A percentile compares a stretch with the other conserved stretches of the same genome.
Evolutionary conservation across 2,888 invertebrate species (phyloP).

Genomic region (Smittia sp.): DNA sequence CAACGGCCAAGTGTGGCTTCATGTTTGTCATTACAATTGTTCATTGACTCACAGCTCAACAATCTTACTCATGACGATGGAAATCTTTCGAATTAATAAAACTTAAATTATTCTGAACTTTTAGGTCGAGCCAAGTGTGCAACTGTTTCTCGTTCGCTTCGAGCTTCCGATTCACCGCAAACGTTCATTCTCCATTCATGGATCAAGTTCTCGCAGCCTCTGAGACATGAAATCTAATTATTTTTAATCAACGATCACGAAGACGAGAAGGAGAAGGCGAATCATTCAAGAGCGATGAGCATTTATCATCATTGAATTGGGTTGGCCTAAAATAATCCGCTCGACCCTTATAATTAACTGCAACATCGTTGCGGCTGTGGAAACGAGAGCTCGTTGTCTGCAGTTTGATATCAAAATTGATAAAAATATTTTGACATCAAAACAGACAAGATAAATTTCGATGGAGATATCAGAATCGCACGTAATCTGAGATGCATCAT

Average conservation of each 20-base stretch:
- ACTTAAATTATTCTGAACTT: not conserved
- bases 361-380: not conserved
- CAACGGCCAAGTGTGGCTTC: too few relatives aligned
- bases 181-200: not conserved
- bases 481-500: too few relatives aligned
- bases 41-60: too few relatives aligned
- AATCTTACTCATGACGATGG: too few relatives aligned
- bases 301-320: not conserved
- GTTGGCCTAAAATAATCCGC: not conserved
- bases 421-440: not conserved
- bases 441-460: too few relatives aligned
- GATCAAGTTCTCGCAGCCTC: not conserved
- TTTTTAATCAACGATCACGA: conserved; percentile 14
- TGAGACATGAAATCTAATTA: conserved; percentile 11
- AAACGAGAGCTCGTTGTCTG: not conserved
- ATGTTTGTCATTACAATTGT: too few relatives aligned
- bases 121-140: not conserved
- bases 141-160: not conserved
- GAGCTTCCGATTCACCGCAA: conserved; percentile 15
- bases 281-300: not conserved
- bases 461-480: too few relatives aligned
- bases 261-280: not conserved
- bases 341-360: conserved; percentile 10
- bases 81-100: not conserved
- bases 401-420: not conserved